Base-by-base conservation (phyloP, 2,113 vertebrate species). In the Lethenteron reissneri region DNA sequence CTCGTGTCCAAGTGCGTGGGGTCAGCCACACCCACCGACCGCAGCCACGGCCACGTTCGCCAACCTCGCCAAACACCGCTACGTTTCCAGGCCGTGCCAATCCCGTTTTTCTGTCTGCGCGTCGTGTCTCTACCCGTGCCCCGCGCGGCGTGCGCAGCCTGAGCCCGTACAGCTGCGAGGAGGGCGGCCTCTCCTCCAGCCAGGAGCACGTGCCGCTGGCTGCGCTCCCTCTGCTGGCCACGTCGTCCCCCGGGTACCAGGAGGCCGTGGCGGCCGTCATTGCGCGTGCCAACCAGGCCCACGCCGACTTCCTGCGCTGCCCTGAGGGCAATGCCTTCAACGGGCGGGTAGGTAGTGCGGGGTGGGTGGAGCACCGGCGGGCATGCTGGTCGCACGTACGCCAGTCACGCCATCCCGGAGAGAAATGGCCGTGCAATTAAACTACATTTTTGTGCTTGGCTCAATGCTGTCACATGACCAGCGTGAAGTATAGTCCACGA, bases 151-250 rank as follows among this genome's bases (percentile, higher is more conserved):
- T 21, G 71, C 19, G 14, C 80, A 99, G 94, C 75, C 83, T 99
- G 72, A 99, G 89, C 76, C 92, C 94, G 0, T 92, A 96, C 73
- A 92, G 92, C 73, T 87, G 95, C 1, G 94, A 97, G 0, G 91
- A 94, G 78, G 80, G 88, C 77, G 95, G 88, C 77, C 84, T 99
- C 73, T 97, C 90, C 76, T 96, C 85, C 83, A 97, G 90, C 73
- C 91, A 95, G 83, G 94, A 99, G 76, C 94, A 99, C 83, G 91
- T 96, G 75, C 92, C 92, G 1, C 83, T 96, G 12, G 94, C 91
- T 0, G 92, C 92, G 0, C 86, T 99, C 72, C 94, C 92, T 14
- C 83, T 99, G 15, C 72, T 99, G 76, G 94, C 92, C 8, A 96
- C 92, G 0, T 92, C 94, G 1, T 88, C 90, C 0, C 91, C 92